Evolutionary conservation across 2,888 invertebrate species (phyloP).

Genomic region (Adela reaumurella): DNA sequence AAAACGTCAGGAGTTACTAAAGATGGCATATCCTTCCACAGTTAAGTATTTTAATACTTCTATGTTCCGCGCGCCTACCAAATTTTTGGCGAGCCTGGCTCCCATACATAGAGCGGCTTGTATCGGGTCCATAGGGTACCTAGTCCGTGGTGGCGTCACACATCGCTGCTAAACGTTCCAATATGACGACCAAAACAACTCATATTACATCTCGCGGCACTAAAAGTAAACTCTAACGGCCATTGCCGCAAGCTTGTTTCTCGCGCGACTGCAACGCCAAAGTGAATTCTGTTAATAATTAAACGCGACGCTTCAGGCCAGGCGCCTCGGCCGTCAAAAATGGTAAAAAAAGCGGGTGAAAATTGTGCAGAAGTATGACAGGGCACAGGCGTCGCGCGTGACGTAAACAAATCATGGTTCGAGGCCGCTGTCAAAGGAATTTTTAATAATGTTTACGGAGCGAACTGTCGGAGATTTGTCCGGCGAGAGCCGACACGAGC

Average conservation of each 20-base stretch:
- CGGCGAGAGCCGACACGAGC: background rate
- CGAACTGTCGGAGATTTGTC: background rate
- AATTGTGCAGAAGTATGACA: conserved; percentile 52
- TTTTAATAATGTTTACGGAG: conserved; percentile 41
- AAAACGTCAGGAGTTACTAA: no score
- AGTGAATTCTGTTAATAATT: conserved; percentile 55
- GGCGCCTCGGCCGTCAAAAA: conserved; percentile 32
- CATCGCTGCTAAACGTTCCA: background rate
- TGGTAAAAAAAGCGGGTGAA: conserved; percentile 36
- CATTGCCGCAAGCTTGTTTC: no score
- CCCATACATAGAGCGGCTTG: no score
- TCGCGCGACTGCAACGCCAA: background rate
- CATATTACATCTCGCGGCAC: no score
- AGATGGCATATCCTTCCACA: no score
- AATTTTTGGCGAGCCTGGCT: no score
- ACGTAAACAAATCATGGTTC: conserved; percentile 47
- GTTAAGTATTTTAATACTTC: no score
- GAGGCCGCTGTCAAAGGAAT: conserved; percentile 43
- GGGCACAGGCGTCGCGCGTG: conserved; percentile 17
- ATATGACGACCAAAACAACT: no score
- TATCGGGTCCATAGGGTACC: no score
- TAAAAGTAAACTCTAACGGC: no score
- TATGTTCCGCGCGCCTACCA: no score
- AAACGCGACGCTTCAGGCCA: conserved; percentile 41
- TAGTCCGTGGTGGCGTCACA: no score